These are phyloP conservation scores for Pachyramphus minor DNA, from an alignment of 2,113 vertebrate species.

Conservation along the genomic window DNA sequence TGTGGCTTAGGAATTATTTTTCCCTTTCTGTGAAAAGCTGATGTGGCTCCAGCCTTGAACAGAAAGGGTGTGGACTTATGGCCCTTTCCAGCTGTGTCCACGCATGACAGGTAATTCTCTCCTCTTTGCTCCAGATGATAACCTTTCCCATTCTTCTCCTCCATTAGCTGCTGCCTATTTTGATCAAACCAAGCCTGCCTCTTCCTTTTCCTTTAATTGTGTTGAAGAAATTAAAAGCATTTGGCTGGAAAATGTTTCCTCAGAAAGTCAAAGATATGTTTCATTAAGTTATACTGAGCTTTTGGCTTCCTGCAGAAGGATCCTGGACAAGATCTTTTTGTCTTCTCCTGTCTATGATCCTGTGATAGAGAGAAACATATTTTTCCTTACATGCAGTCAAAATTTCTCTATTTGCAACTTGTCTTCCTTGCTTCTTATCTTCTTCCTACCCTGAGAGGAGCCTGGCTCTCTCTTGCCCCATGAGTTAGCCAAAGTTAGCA, in stretches of 20 bases:
- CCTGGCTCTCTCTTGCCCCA: background rate
- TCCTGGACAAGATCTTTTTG: background rate
- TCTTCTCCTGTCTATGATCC: background rate
- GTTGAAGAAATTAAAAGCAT: slow-evolving; percentile 2
- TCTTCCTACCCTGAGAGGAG: background rate
- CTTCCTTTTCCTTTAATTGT: slow-evolving; percentile 76
- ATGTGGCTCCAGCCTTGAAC: background rate
- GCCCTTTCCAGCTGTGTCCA: background rate
- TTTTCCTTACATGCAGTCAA: background rate
- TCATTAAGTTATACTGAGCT: background rate
- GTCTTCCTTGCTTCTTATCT: background rate
- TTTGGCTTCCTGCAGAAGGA: background rate
- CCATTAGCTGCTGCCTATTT: slow-evolving; percentile 52
- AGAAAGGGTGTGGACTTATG: background rate
- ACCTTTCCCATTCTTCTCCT: slow-evolving; percentile 3
- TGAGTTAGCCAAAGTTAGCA: background rate
- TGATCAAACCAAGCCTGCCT: slow-evolving; percentile 1
- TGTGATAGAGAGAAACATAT: background rate
- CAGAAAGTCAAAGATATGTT: background rate
- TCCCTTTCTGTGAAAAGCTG: background rate
- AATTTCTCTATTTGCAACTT: background rate
- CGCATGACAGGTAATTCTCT: background rate
- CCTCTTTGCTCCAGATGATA: background rate
- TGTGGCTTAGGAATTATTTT: background rate
- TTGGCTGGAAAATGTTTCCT: slow-evolving; percentile 44